Conservation (phyloP, 1,140 invertebrate genomes). For the Mycetomoellerius zeteki region DNA sequence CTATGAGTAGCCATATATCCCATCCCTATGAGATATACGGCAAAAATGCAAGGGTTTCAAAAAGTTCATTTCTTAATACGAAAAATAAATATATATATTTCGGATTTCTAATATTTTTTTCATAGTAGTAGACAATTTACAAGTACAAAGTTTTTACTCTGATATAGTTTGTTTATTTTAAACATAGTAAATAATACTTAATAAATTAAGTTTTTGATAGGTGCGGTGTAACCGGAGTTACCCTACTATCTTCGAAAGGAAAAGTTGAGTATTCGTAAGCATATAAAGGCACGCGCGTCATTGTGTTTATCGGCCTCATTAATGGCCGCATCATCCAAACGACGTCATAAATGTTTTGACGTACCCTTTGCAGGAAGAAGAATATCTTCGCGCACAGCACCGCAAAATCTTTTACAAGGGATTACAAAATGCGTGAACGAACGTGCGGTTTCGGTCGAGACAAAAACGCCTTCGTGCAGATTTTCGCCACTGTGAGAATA, state of each 20-base stretch:
- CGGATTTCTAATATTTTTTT: too few species aligned
- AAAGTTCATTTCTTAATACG: too few species aligned
- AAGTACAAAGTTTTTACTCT: too few species aligned
- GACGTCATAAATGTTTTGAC: constrained; percentile 6
- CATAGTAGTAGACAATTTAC: too few species aligned
- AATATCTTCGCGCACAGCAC: neutral
- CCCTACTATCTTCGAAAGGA: neutral
- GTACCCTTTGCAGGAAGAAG: neutral
- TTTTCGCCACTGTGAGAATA: constrained; percentile 1
- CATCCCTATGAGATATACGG: too few species aligned
- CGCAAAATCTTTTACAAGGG: constrained; percentile 20
- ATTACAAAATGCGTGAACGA: constrained; percentile 21
- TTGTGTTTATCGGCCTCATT: neutral
- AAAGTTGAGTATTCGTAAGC: neutral
- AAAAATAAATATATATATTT: too few species aligned
- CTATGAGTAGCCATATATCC: too few species aligned
- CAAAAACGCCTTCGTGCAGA: neutral
- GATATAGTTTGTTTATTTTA: too few species aligned
- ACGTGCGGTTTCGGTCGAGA: neutral
- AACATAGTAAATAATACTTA: too few species aligned
- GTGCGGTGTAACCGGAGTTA: too few species aligned
- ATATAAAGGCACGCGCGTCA: neutral
- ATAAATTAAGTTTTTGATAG: too few species aligned
- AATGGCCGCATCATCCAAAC: neutral
- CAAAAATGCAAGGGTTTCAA: too few species aligned